phyloP scores from a whole-genome alignment of 1,140 invertebrate genomes.

The Heterodera schachtii region DNA sequence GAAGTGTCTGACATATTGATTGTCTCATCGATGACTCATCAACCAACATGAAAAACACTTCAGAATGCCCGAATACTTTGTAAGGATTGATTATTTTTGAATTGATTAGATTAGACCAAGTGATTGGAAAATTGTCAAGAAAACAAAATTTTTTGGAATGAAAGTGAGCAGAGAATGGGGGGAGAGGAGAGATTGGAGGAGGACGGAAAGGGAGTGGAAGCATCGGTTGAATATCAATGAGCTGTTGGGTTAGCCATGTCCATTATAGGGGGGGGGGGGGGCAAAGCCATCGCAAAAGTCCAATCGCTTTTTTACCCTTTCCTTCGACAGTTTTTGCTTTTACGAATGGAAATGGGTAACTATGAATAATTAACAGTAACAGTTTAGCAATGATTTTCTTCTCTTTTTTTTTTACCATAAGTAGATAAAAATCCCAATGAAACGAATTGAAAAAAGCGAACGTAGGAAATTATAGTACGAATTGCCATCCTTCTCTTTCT shows the following conservation, averaged over 20 bases:
- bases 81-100: background rate
- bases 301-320: background rate
- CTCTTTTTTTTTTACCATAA: background rate
- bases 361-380: background rate
- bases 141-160: background rate
- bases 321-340: background rate
- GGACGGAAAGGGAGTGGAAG: background rate
- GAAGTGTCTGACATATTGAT: conserved; percentile 36
- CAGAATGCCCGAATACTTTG: background rate
- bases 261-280: too few species aligned
- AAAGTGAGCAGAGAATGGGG: too few species aligned
- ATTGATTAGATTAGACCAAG: background rate
- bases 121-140: background rate
- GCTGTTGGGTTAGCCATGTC: too few species aligned
- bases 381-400: too few species aligned
- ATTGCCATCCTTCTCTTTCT: too few species aligned
- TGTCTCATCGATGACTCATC: conserved; percentile 5
- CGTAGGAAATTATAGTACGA: too few species aligned
- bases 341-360: background rate
- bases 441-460: too few species aligned
- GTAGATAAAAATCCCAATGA: background rate
- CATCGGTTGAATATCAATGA: background rate
- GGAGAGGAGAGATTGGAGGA: too few species aligned
- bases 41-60: conserved; percentile 33
- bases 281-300: background rate